A percentile compares a stretch with the other conserved stretches of the same genome.
Conservation (phyloP, 2,888 invertebrate genomes). For the Anorthoa munda region DNA sequence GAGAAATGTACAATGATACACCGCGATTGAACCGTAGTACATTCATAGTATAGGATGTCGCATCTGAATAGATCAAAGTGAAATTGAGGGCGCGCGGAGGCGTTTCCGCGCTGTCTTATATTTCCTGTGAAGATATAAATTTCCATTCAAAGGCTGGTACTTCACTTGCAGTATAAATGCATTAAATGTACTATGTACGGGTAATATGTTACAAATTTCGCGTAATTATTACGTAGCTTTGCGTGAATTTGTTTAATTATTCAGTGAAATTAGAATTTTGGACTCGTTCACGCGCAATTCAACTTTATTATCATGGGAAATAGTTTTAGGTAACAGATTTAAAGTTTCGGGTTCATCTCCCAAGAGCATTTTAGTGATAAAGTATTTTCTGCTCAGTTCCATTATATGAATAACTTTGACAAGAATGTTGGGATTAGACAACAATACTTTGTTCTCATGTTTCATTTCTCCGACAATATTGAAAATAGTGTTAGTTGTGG, state of each 20-base stretch:
- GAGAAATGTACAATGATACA: slow-evolving; percentile 61
- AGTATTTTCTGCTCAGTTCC: neutral
- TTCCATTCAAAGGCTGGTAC: slow-evolving; percentile 67
- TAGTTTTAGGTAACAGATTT: slow-evolving; percentile 15
- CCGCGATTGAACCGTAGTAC: slow-evolving; percentile 54
- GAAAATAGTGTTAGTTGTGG: neutral
- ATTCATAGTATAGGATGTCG: slow-evolving; percentile 64
- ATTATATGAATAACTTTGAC: neutral
- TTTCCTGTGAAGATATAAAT: slow-evolving; percentile 72
- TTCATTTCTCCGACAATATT: neutral
- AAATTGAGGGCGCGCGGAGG: slow-evolving; percentile 77
- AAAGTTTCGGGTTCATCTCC: slow-evolving; percentile 4
- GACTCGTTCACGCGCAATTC: slow-evolving; percentile 1
- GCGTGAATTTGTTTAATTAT: slow-evolving; percentile 23
- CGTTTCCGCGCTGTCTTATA: slow-evolving; percentile 73
- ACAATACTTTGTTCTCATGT: neutral
- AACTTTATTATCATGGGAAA: slow-evolving; percentile 1
- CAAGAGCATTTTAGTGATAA: neutral
- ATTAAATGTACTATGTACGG: slow-evolving; percentile 64
- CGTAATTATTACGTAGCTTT: slow-evolving; percentile 43
- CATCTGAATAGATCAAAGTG: slow-evolving; percentile 77
- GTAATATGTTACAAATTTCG: slow-evolving; percentile 55
- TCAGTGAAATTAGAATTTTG: slow-evolving; percentile 7
- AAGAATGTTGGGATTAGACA: neutral
- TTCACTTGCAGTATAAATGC: slow-evolving; percentile 61